Evolutionary conservation across 2,888 invertebrate species (phyloP).

Genomic region (Saturnia pavonia): DNA sequence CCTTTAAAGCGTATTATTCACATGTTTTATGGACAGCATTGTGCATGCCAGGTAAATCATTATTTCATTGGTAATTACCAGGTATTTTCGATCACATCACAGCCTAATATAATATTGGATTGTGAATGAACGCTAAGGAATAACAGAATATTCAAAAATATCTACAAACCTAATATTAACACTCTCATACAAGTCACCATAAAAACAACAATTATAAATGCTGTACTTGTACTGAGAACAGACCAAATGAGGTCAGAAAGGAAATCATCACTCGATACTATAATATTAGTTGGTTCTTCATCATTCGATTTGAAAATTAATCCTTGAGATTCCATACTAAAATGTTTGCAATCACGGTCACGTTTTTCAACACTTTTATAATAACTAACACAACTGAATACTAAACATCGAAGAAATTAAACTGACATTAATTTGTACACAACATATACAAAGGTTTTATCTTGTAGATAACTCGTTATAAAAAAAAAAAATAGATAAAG

Average conservation of each 20-base stretch:
- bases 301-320: background rate
- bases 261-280: conserved; percentile 15
- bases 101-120: too few species aligned
- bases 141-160: conserved; percentile 9
- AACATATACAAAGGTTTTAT: background rate
- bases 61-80: too few species aligned
- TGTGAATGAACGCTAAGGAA: background rate
- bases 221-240: conserved; percentile 30
- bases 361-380: background rate
- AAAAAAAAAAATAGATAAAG: background rate
- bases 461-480: background rate
- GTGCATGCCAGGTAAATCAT: too few species aligned
- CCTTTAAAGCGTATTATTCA: too few species aligned
- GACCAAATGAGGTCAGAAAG: conserved; percentile 37
- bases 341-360: background rate
- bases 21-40: too few species aligned
- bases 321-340: conserved; percentile 40
- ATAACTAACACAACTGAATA: background rate
- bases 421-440: background rate
- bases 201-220: conserved; percentile 39
- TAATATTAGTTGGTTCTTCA: background rate
- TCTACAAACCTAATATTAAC: conserved; percentile 32
- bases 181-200: conserved; percentile 43
- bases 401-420: background rate
- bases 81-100: too few species aligned